Percentiles rank a stretch among this genome's conserved stretches.
phyloP scores from a whole-genome alignment of 2,888 invertebrate species.

The Leuctra nigra region DNA sequence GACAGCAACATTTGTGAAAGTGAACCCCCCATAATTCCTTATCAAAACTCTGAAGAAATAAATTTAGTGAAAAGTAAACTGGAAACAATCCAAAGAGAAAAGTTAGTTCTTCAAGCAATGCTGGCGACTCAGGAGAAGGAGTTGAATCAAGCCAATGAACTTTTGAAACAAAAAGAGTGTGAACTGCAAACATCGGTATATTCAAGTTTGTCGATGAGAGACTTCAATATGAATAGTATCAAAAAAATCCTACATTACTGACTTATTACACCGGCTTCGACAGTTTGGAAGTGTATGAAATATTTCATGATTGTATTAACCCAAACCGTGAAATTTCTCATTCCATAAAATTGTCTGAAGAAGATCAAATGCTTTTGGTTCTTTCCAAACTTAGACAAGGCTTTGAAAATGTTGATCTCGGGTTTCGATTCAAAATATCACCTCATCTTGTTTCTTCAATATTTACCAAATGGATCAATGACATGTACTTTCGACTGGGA shows the following conservation, averaged over 20 bases:
- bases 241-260: background rate
- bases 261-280: constrained; percentile 10
- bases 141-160: background rate
- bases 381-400: constrained; percentile 15
- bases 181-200: too few species aligned
- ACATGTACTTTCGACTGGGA: constrained; percentile 7
- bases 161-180: background rate
- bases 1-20: too few species aligned
- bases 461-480: constrained; percentile 5
- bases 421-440: constrained; percentile 9
- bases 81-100: background rate
- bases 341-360: background rate
- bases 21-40: too few species aligned
- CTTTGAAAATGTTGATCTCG: constrained; percentile 8
- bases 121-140: background rate
- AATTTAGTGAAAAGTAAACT: background rate
- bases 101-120: background rate
- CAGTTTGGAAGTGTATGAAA: background rate
- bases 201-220: background rate
- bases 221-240: background rate
- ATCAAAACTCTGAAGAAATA: too few species aligned
- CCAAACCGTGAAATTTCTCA: background rate
- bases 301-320: constrained; percentile 6
- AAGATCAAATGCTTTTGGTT: constrained; percentile 11
- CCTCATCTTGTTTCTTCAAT: background rate